These are phyloP conservation scores for Pachypsylla venusta DNA, from an alignment of 1,140 invertebrate species.

Conservation along the genomic window DNA sequence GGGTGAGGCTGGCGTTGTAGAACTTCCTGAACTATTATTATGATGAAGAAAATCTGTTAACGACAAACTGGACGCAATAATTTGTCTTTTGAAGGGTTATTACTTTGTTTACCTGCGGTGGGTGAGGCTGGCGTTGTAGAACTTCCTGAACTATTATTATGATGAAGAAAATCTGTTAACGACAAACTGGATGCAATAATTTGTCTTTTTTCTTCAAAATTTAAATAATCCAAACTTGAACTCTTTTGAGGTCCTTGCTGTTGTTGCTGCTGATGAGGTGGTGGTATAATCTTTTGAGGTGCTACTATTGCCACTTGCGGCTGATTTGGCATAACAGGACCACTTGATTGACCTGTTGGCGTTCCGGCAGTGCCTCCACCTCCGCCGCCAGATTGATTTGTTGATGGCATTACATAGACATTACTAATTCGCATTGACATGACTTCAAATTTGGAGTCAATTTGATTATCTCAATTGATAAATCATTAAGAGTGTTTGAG, in stretches of 20 bases:
- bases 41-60: conserved; percentile 69
- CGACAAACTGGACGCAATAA: conserved; percentile 72
- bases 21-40: conserved; percentile 34
- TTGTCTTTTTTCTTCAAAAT: conserved; percentile 79
- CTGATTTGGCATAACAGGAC: background rate
- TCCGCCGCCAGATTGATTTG: conserved; percentile 5
- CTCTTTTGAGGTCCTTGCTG: conserved; percentile 59
- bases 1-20: conserved; percentile 25
- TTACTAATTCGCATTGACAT: conserved; percentile 27
- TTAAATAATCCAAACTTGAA: conserved; percentile 72
- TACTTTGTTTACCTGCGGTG: conserved; percentile 23
- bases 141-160: conserved; percentile 36
- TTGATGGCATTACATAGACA: conserved; percentile 24
- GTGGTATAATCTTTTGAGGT: conserved; percentile 9
- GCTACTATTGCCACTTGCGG: background rate
- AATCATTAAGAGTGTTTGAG: too few relatives aligned
- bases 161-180: conserved; percentile 66
- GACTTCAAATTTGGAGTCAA: too few relatives aligned
- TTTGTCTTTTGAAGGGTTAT: conserved; percentile 69
- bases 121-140: conserved; percentile 26
- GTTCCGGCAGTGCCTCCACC: background rate
- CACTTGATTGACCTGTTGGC: background rate
- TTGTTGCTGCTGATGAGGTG: conserved; percentile 24
- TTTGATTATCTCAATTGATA: too few relatives aligned
- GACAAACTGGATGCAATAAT: conserved; percentile 74